phyloP scores from a whole-genome alignment of 2,113 vertebrate species.

The Brevimyrus niger region DNA sequence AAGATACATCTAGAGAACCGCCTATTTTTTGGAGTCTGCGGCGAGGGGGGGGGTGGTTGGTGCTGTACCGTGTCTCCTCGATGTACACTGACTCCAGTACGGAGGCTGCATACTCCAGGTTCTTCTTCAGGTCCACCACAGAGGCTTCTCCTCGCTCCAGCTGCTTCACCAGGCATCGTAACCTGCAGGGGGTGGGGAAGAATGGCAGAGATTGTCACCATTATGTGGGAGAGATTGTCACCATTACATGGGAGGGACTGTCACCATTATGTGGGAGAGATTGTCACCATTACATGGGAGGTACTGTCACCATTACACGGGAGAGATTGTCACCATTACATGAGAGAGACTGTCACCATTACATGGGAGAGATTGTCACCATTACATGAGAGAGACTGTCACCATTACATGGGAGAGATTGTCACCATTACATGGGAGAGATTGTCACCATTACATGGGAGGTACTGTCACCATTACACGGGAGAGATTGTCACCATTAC shows the following conservation, averaged over 20 bases:
- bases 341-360: background rate
- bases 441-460: background rate
- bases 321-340: background rate
- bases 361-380: background rate
- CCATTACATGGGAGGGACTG: background rate
- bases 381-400: background rate
- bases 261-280: background rate
- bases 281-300: background rate
- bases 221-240: background rate
- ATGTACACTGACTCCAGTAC: slow-evolving; percentile 85
- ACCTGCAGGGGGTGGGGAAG: slow-evolving; percentile 49
- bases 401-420: background rate
- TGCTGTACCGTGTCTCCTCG: slow-evolving; percentile 76
- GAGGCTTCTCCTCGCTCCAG: slow-evolving; percentile 86
- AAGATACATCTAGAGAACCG: background rate
- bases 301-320: background rate
- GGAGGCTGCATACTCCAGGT: slow-evolving; percentile 83
- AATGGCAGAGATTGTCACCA: background rate
- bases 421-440: background rate
- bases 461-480: background rate
- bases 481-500: background rate
- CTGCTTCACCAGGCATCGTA: slow-evolving; percentile 85
- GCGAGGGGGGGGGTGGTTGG: background rate
- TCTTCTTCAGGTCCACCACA: slow-evolving; percentile 84
- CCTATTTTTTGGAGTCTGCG: background rate